phyloP scores from a whole-genome alignment of 92 coral and sea anemone genomes.

The Bergia sp. region DNA sequence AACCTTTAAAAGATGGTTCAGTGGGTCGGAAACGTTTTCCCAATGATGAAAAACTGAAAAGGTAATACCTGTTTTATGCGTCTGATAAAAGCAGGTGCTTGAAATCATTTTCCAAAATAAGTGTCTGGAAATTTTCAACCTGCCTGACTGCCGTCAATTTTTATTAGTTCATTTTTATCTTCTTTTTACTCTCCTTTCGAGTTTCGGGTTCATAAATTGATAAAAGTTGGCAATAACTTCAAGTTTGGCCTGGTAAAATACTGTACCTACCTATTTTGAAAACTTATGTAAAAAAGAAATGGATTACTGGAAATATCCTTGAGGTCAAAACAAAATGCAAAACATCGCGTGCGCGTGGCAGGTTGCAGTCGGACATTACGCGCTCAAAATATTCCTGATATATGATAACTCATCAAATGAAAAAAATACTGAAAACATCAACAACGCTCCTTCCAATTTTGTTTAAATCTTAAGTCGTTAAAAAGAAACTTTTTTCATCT shows the following conservation, averaged over 20 bases:
- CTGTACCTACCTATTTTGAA: too few species aligned
- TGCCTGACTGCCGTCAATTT: not conserved
- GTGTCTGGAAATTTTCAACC: not conserved
- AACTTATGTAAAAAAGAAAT: not conserved
- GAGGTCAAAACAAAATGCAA: not conserved
- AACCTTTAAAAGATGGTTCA: not conserved
- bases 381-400: not conserved
- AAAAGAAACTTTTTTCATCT: not conserved
- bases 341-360: slow-evolving; percentile 6
- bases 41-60: not conserved
- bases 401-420: too few species aligned
- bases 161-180: not conserved
- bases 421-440: not conserved
- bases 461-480: not conserved
- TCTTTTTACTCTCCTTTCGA: not conserved
- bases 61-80: slow-evolving; percentile 44
- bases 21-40: not conserved
- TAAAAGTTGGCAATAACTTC: not conserved
- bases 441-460: not conserved
- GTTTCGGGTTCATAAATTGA: not conserved
- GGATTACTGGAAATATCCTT: not conserved
- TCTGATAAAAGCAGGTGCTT: slow-evolving; percentile 40
- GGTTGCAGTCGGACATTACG: not conserved
- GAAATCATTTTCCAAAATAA: slow-evolving; percentile 35
- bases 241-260: not conserved